Conservation (phyloP, 2,797 vertebrate species). For the Scyliorhinus canicula region DNA sequence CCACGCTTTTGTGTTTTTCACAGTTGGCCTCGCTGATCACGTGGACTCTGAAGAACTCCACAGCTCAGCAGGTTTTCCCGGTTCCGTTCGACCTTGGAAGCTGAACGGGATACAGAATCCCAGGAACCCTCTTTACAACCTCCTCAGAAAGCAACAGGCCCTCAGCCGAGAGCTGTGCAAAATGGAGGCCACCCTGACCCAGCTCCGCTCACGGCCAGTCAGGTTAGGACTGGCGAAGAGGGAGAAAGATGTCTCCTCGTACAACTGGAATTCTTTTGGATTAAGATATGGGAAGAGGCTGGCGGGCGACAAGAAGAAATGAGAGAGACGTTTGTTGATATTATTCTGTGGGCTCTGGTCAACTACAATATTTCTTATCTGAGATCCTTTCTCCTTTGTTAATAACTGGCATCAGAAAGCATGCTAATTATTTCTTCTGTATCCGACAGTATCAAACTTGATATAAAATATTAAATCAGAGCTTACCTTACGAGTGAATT, state of each 20-base stretch:
- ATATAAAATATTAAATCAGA: neutral
- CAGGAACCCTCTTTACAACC: neutral
- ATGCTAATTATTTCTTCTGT: neutral
- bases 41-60: neutral
- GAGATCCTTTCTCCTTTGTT: neutral
- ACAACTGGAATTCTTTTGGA: constrained; percentile 71
- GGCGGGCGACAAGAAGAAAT: neutral
- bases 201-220: too few species aligned
- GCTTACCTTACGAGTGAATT: neutral
- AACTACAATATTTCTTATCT: neutral
- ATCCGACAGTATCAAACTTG: neutral
- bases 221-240: constrained; percentile 47
- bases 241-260: constrained; percentile 54
- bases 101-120: neutral
- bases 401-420: neutral
- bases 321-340: neutral
- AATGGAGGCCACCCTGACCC: too few species aligned
- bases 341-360: neutral
- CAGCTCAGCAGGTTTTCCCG: constrained; percentile 19
- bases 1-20: neutral
- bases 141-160: neutral
- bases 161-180: too few species aligned
- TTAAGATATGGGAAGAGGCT: constrained; percentile 64
- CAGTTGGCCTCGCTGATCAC: neutral
- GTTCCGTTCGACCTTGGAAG: neutral